A percentile compares a stretch with the other conserved stretches of the same genome.
phyloP scores from a whole-genome alignment of 1,140 invertebrate genomes.

The Aphis craccivora region DNA sequence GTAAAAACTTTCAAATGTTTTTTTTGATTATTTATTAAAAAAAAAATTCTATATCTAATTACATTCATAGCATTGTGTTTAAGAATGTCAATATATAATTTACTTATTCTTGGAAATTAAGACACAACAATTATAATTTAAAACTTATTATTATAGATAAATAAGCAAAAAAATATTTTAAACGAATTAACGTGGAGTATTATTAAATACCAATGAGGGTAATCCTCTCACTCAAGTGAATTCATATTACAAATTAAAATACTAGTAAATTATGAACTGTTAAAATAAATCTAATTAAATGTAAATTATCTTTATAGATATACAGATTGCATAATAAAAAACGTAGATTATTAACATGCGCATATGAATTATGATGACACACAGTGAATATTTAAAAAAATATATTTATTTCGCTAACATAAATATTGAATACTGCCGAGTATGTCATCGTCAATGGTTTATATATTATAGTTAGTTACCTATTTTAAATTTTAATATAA shows the following conservation, averaged over 20 bases:
- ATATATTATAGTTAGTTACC: too few relatives aligned
- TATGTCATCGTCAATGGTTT: not conserved
- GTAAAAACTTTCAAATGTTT: not conserved
- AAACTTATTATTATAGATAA: not conserved
- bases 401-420: too few relatives aligned
- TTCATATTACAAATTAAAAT: not conserved
- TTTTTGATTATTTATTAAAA: not conserved
- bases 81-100: not conserved
- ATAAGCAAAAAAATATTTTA: not conserved
- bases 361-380: too few relatives aligned
- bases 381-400: too few relatives aligned
- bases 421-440: not conserved
- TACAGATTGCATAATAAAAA: not conserved
- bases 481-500: too few relatives aligned
- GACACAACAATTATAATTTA: not conserved
- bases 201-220: not conserved
- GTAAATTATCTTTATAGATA: not conserved
- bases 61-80: not conserved
- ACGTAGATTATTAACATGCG: too few relatives aligned
- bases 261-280: not conserved
- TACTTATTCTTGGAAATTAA: not conserved
- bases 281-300: not conserved
- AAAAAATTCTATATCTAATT: not conserved
- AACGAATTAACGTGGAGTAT: not conserved
- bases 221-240: not conserved